Evolutionary conservation across 2,888 invertebrate species (phyloP).

Genomic region (Xanthia togata): DNA sequence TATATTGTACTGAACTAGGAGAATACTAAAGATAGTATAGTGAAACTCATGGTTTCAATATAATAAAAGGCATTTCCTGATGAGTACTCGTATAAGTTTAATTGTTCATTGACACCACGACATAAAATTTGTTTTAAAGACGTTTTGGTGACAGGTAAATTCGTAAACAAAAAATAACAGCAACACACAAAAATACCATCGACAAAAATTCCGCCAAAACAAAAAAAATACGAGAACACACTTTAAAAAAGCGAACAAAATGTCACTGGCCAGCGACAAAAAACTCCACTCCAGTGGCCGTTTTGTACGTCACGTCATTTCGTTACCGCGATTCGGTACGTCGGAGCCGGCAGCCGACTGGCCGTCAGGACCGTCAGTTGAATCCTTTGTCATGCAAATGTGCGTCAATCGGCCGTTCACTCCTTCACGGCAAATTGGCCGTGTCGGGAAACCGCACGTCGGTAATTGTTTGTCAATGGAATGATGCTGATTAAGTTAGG

Average conservation of each 20-base stretch:
- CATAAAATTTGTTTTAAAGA: neutral
- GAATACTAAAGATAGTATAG: neutral
- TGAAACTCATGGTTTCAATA: neutral
- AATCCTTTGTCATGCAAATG: constrained; percentile 72
- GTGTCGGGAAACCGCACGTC: constrained; percentile 53
- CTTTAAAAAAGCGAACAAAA: constrained; percentile 23
- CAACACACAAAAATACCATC: too few relatives aligned
- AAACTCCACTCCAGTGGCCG: constrained; percentile 9
- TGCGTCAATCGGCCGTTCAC: constrained; percentile 48
- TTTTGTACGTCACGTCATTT: constrained; percentile 41
- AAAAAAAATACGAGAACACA: neutral
- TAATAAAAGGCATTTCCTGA: too few relatives aligned
- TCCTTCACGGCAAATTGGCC: constrained; percentile 64
- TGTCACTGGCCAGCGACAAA: constrained; percentile 28
- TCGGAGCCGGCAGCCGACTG: constrained; percentile 9
- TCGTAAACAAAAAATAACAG: too few relatives aligned
- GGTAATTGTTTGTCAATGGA: constrained; percentile 66
- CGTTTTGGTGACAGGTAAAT: neutral
- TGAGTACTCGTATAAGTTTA: neutral
- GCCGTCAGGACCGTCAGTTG: constrained; percentile 27
- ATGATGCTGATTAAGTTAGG: constrained; percentile 51
- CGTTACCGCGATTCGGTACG: constrained; percentile 44
- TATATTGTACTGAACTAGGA: constrained; percentile 13
- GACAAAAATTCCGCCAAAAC: too few relatives aligned
- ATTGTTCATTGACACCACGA: neutral